Conservation (phyloP, 2,797 vertebrate species). For the Tangara arthus region DNA sequence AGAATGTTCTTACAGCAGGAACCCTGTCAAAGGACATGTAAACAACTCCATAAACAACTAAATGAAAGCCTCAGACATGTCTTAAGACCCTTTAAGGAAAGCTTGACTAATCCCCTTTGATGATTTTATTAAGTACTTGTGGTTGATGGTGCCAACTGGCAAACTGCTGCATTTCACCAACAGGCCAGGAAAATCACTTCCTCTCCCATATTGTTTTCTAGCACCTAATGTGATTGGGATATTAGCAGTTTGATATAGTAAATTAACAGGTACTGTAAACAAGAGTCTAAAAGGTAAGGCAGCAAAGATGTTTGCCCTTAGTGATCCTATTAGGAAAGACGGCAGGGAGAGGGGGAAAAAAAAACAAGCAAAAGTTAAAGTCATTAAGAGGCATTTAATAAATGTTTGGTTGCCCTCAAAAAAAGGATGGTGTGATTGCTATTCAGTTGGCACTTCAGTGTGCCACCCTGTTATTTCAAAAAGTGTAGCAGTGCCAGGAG, state of each 20-base stretch:
- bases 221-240: slow-evolving; percentile 71
- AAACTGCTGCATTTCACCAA: slow-evolving; percentile 71
- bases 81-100: slow-evolving; percentile 82
- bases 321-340: slow-evolving; percentile 71
- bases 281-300: slow-evolving; percentile 72
- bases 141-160: slow-evolving; percentile 83
- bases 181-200: slow-evolving; percentile 71
- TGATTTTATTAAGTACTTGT: slow-evolving; percentile 90
- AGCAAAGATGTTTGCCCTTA: not conserved
- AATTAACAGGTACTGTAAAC: slow-evolving; percentile 75
- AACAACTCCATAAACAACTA: slow-evolving; percentile 61
- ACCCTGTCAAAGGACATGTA: slow-evolving; percentile 26
- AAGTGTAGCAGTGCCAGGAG: not conserved
- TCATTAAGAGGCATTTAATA: slow-evolving; percentile 25
- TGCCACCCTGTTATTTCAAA: slow-evolving; percentile 22
- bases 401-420: not conserved
- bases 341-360: rapidly evolving
- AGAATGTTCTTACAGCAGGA: slow-evolving; percentile 17
- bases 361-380: not conserved
- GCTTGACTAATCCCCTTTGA: slow-evolving; percentile 86
- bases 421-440: slow-evolving; percentile 1
- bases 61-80: slow-evolving; percentile 69
- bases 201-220: slow-evolving; percentile 56
- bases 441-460: not conserved
- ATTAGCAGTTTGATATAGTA: slow-evolving; percentile 79